phyloP scores from a whole-genome alignment of 2,113 vertebrate genomes.

The Pteronura brasiliensis region DNA sequence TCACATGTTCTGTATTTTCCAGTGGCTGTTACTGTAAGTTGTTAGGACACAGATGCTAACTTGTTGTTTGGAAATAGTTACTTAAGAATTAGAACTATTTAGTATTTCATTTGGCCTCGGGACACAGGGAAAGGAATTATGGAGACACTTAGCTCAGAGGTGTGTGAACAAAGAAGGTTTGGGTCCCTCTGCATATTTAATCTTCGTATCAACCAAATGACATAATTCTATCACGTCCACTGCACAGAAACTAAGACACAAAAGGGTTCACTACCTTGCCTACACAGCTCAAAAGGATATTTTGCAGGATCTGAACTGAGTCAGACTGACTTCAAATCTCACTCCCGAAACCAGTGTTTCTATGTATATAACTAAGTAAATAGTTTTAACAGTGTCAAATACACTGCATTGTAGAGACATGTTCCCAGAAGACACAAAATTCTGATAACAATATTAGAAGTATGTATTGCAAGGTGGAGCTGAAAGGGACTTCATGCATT shows the following conservation, averaged over 20 bases:
- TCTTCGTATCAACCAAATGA: background rate
- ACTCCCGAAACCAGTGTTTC: background rate
- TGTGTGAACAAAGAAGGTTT: background rate
- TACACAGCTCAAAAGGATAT: background rate
- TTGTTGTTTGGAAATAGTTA: background rate
- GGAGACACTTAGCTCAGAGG: background rate
- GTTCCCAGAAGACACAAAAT: background rate
- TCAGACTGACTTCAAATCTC: background rate
- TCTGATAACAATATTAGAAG: background rate
- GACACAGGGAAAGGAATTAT: background rate
- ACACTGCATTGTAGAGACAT: background rate
- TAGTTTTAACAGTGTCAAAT: background rate
- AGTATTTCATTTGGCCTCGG: background rate
- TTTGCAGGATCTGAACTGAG: background rate
- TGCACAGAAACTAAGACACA: background rate
- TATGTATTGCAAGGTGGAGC: background rate
- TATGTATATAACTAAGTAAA: background rate
- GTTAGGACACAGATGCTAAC: background rate
- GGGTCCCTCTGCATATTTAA: background rate
- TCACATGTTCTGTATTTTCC: background rate
- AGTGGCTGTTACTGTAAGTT: background rate
- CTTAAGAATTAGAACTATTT: background rate
- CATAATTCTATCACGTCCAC: background rate
- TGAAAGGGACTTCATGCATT: background rate
- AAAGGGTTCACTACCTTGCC: background rate